Evolutionary conservation across 2,113 vertebrate genomes (phyloP).

Genomic region (Nycticebus coucang): DNA sequence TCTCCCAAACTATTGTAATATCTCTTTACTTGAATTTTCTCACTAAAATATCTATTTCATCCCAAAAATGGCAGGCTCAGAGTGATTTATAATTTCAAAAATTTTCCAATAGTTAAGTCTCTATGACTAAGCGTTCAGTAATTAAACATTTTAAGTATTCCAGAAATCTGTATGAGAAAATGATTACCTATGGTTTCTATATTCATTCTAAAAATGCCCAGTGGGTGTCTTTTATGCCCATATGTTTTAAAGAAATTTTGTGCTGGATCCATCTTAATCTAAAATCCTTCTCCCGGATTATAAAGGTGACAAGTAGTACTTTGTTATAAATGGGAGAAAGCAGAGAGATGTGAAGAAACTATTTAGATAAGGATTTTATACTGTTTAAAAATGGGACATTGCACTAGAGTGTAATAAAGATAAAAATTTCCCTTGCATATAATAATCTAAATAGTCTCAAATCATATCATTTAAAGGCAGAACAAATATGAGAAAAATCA

Average conservation of each 20-base stretch:
- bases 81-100: conserved; percentile 71
- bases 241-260: not conserved
- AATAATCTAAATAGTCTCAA: conserved; percentile 31
- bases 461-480: conserved; percentile 37
- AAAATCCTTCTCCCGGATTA: conserved; percentile 43
- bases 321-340: conserved; percentile 27
- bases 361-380: not conserved
- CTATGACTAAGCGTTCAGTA: not conserved
- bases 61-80: conserved; percentile 25
- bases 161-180: not conserved
- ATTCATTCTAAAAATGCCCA: conserved; percentile 26
- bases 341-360: not conserved
- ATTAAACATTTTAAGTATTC: not conserved
- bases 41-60: conserved; percentile 74
- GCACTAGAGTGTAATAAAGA: not conserved
- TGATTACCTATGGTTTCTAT: not conserved
- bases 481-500: conserved; percentile 1
- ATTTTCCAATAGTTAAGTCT: conserved; percentile 38
- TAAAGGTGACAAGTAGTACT: conserved; percentile 27
- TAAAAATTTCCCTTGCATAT: not conserved
- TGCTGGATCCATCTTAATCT: conserved; percentile 21
- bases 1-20: conserved; percentile 66
- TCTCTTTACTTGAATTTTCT: conserved; percentile 72
- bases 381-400: conserved; percentile 6
- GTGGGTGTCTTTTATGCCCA: not conserved